These are phyloP conservation scores for Parus major DNA, from an alignment of 2,113 vertebrate genomes.

Conservation along the genomic window DNA sequence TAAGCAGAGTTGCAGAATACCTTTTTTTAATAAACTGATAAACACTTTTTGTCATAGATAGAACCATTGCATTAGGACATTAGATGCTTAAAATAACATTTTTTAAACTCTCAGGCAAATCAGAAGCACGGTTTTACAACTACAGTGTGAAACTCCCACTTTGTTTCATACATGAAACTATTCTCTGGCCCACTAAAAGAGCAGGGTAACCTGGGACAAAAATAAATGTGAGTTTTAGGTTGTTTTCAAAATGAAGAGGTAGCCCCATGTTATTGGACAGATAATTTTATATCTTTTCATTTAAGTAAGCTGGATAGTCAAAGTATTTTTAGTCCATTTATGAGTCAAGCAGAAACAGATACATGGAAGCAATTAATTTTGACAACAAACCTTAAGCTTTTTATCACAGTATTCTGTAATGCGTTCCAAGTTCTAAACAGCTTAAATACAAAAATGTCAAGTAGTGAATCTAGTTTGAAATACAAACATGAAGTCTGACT, in stretches of 20 bases:
- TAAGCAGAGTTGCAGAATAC: neutral
- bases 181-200: neutral
- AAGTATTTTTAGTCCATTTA: neutral
- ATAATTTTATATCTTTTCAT: neutral
- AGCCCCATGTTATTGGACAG: neutral
- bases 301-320: neutral
- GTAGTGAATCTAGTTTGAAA: neutral
- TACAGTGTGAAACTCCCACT: neutral
- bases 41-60: neutral
- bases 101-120: neutral
- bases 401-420: neutral
- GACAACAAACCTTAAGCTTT: neutral
- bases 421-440: neutral
- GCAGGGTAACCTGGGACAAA: neutral
- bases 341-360: neutral
- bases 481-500: neutral
- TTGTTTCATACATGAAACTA: neutral
- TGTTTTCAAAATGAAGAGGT: neutral
- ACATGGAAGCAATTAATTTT: neutral
- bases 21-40: neutral
- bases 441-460: constrained; percentile 37
- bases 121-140: neutral
- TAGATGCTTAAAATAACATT: neutral
- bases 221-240: neutral
- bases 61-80: neutral